These are phyloP conservation scores for Dysmachus trigonus DNA, from an alignment of 2,888 invertebrate species.

Conservation along the genomic window DNA sequence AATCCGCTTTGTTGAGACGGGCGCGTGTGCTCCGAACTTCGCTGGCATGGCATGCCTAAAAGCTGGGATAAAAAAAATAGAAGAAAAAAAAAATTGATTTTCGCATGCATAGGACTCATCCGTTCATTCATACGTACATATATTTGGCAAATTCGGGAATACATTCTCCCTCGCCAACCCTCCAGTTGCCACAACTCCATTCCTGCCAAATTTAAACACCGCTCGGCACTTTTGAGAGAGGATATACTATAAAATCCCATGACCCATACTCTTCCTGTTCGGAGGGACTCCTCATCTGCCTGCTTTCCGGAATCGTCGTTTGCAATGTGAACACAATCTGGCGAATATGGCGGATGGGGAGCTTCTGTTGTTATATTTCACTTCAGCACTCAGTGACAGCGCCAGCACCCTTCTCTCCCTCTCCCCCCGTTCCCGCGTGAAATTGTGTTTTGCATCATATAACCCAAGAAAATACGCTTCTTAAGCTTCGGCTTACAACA, in stretches of 20 bases:
- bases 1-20: not conserved
- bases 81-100: conserved; percentile 14
- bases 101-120: not conserved
- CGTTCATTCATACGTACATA: not conserved
- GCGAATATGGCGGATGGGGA: not conserved
- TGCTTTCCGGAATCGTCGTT: not conserved
- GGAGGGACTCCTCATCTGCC: not conserved
- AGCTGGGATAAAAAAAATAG: not conserved
- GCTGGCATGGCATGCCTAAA: not conserved
- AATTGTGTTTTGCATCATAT: conserved; percentile 40
- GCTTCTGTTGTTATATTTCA: conserved; percentile 23
- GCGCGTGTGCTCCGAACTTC: not conserved
- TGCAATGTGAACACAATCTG: not conserved
- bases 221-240: conserved; percentile 4
- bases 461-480: conserved; percentile 31
- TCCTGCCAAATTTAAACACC: conserved; percentile 27
- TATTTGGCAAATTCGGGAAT: not conserved
- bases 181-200: not conserved
- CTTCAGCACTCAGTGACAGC: conserved; percentile 32
- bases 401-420: not conserved
- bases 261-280: not conserved
- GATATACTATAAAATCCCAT: conserved; percentile 8
- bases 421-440: not conserved
- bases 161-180: not conserved
- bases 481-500: conserved; percentile 3